Conservation (phyloP, 2,113 vertebrate genomes). For the Macquaria ambigua region DNA sequence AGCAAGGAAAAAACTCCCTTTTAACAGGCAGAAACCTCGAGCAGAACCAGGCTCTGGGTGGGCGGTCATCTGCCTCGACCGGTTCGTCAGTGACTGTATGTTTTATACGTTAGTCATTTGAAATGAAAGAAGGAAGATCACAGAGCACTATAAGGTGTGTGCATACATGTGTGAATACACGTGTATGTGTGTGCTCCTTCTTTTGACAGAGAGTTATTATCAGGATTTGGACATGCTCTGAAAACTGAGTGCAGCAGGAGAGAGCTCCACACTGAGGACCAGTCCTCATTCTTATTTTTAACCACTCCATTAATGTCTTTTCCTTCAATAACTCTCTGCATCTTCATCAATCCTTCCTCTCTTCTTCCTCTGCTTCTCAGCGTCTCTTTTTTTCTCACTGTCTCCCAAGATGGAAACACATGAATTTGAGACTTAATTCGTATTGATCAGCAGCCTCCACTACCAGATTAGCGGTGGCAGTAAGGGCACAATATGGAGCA, state of each 20-base stretch:
- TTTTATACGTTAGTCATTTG: slow-evolving; percentile 18
- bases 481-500: not conserved
- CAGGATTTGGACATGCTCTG: slow-evolving; percentile 59
- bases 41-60: too few species aligned
- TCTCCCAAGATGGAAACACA: slow-evolving; percentile 19
- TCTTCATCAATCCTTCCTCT: slow-evolving; percentile 41
- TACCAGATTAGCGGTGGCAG: not conserved
- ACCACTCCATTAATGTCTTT: slow-evolving; percentile 76
- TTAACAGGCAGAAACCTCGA: too few species aligned
- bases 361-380: not conserved
- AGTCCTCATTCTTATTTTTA: slow-evolving; percentile 87
- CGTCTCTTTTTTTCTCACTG: slow-evolving; percentile 6
- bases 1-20: too few species aligned
- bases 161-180: not conserved
- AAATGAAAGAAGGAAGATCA: not conserved
- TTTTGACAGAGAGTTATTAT: slow-evolving; percentile 52
- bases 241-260: slow-evolving; percentile 56
- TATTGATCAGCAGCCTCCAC: slow-evolving; percentile 21
- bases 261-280: slow-evolving; percentile 79
- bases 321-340: slow-evolving; percentile 48
- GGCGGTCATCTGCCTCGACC: too few species aligned
- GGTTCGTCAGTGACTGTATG: not conserved
- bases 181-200: slow-evolving; percentile 3
- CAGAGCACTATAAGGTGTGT: not conserved
- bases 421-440: slow-evolving; percentile 12